Conservation (phyloP, 1,140 invertebrate species). For the Helicoverpa armigera region DNA sequence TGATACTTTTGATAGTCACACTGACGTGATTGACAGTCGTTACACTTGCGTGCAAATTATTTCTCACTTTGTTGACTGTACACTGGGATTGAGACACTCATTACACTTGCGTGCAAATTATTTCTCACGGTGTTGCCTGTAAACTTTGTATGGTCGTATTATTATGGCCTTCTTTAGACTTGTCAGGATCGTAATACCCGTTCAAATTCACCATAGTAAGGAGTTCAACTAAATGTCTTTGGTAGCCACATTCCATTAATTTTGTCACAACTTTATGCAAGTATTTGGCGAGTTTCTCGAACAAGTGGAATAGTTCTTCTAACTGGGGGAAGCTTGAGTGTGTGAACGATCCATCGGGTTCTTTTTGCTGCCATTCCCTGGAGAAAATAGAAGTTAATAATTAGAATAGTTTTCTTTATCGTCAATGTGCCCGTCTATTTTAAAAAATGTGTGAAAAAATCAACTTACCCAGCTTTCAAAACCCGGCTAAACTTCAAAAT, state of each 20-base stretch:
- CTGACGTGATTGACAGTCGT: no score
- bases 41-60: not conserved
- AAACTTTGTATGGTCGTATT: conserved; percentile 50
- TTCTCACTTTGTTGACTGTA: conserved; percentile 52
- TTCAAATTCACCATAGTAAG: conserved; percentile 83
- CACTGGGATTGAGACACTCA: not conserved
- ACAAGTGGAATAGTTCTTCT: conserved; percentile 79
- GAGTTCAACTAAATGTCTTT: conserved; percentile 81
- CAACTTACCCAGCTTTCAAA: conserved; percentile 81
- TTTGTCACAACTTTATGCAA: conserved; percentile 81
- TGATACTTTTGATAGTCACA: not conserved
- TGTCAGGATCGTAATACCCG: conserved; percentile 79
- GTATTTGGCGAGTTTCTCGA: conserved; percentile 82
- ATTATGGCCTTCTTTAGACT: conserved; percentile 63
- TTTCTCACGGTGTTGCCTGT: conserved; percentile 49
- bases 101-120: not conserved
- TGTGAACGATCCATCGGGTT: conserved; percentile 72
- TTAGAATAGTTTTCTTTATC: not conserved
- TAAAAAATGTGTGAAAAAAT: no score
- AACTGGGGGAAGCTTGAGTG: conserved; percentile 79
- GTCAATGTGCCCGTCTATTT: no score
- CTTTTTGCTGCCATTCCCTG: conserved; percentile 83
- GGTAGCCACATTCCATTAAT: conserved; percentile 84
- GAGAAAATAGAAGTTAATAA: conserved; percentile 46
- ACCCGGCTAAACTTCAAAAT: conserved; percentile 90